Percentiles rank a stretch among this genome's conserved stretches.
These are phyloP conservation scores for Addax nasomaculatus DNA, from an alignment of 2,113 vertebrate species.

Conservation along the genomic window DNA sequence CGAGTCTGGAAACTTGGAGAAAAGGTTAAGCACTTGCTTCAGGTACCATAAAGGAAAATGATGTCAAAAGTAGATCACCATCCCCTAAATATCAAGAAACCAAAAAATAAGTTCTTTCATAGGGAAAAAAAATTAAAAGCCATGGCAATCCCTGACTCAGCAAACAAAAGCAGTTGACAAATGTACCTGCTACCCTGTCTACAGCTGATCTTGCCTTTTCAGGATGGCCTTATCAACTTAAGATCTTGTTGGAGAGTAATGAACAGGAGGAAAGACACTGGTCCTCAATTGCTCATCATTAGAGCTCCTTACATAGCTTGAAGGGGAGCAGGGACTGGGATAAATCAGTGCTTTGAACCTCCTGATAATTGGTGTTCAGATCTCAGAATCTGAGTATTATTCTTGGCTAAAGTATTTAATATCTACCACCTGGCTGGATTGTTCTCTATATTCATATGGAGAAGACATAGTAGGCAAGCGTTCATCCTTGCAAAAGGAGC, in stretches of 20 bases:
- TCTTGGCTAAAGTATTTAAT: conserved; percentile 33
- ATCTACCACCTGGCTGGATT: conserved; percentile 3
- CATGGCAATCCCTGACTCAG: conserved; percentile 71
- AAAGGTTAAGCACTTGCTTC: conserved; percentile 61
- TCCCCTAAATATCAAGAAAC: conserved; percentile 16
- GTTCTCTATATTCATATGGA: not conserved
- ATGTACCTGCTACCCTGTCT: conserved; percentile 74
- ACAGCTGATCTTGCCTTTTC: conserved; percentile 75
- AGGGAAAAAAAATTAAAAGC: conserved; percentile 54
- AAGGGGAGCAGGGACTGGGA: conserved; percentile 12
- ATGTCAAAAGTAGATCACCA: conserved; percentile 45
- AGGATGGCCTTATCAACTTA: conserved; percentile 76
- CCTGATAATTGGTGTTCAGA: conserved; percentile 57
- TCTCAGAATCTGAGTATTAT: conserved; percentile 52
- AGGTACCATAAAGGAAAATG: conserved; percentile 39
- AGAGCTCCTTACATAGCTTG: conserved; percentile 16
- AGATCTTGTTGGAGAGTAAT: conserved; percentile 69
- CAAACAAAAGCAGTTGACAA: conserved; percentile 75
- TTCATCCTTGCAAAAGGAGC: not conserved
- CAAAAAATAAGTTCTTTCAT: conserved; percentile 72
- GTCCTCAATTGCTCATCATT: conserved; percentile 69
- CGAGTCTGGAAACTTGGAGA: conserved; percentile 30
- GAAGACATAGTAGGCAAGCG: not conserved
- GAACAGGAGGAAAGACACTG: conserved; percentile 40
- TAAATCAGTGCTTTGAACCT: conserved; percentile 58